Conservation (phyloP, 2,888 invertebrate genomes). For the Melieria picta region DNA sequence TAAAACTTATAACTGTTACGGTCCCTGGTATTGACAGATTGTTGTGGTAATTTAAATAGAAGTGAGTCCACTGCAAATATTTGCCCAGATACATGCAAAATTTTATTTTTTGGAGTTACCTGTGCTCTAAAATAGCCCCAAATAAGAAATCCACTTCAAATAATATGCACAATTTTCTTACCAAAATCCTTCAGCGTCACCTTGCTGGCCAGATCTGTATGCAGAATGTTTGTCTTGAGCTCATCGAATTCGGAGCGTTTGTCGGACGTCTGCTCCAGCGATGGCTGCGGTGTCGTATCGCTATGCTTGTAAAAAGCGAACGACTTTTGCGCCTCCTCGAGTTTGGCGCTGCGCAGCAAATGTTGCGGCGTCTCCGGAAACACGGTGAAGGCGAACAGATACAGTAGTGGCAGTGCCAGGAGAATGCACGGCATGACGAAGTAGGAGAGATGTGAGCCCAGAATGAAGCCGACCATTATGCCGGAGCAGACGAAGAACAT, state of each 20-base stretch:
- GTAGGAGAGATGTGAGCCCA: conserved; percentile 57
- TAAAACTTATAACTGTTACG: too few relatives aligned
- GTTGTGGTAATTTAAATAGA: too few relatives aligned
- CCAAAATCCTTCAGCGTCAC: conserved; percentile 52
- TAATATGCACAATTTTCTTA: conserved; percentile 41
- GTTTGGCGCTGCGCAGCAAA: conserved; percentile 48
- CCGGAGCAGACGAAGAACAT: conserved; percentile 59
- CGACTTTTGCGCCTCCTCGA: conserved; percentile 52
- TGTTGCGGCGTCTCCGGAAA: conserved; percentile 61
- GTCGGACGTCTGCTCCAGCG: neutral
- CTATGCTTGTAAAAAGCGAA: conserved; percentile 52
- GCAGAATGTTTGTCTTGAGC: conserved; percentile 47
- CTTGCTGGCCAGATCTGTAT: conserved; percentile 31
- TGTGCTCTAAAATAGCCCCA: neutral
- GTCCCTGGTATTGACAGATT: too few relatives aligned
- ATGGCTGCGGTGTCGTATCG: conserved; percentile 1
- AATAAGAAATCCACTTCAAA: neutral
- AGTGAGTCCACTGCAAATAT: too few relatives aligned
- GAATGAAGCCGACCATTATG: conserved; percentile 55
- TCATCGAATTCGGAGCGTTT: conserved; percentile 49
- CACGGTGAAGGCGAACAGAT: conserved; percentile 47
- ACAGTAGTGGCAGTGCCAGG: conserved; percentile 55
- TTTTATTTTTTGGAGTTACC: too few relatives aligned
- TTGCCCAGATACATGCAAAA: too few relatives aligned
- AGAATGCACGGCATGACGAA: conserved; percentile 54